Percentiles rank a stretch among this genome's conserved stretches.
phyloP scores from a whole-genome alignment of 2,113 vertebrate genomes.

The Pongo pygmaeus region DNA sequence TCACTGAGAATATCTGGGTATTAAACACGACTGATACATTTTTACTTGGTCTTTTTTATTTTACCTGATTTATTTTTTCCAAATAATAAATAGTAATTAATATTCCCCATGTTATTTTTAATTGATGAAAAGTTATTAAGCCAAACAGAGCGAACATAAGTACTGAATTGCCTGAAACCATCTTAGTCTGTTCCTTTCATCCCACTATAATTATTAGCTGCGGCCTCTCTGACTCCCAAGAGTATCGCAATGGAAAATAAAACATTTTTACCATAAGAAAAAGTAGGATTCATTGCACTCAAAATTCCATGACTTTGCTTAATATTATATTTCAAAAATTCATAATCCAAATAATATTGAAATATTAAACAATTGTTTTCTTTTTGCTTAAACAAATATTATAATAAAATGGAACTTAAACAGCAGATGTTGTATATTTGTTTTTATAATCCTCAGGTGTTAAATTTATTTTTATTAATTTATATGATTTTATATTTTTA shows the following conservation, averaged over 20 bases:
- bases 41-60: background rate
- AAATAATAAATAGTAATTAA: background rate
- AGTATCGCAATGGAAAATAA: background rate
- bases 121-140: background rate
- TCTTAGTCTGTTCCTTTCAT: background rate
- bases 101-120: background rate
- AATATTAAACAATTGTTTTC: background rate
- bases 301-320: background rate
- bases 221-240: background rate
- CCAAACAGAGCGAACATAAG: background rate
- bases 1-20: background rate
- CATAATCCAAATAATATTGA: background rate
- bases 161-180: background rate
- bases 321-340: background rate
- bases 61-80: background rate
- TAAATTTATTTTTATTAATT: constrained; percentile 29
- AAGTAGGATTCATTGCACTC: background rate
- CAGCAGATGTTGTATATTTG: background rate
- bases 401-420: background rate
- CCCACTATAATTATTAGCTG: background rate
- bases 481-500: constrained; percentile 22
- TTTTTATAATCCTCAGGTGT: background rate
- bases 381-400: background rate
- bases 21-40: background rate
- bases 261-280: background rate